Percentiles rank a stretch among this genome's conserved stretches.
Conservation (phyloP, 2,797 vertebrate species). For the Poecilia picta region DNA sequence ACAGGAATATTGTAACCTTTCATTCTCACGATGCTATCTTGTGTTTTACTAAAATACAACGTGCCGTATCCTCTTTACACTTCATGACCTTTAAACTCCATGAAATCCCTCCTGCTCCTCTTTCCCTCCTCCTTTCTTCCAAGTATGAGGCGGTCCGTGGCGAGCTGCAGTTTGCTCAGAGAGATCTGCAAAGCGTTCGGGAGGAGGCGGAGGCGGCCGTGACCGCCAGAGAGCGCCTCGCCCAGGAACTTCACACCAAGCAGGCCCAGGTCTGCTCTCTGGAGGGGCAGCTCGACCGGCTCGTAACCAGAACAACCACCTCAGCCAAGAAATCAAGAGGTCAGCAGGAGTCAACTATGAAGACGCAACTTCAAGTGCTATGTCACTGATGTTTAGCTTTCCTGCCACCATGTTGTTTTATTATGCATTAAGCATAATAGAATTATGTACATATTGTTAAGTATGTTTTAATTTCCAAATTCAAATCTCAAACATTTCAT, state of each 20-base stretch:
- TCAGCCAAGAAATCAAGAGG: slow-evolving; percentile 80
- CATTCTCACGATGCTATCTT: not conserved
- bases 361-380: not conserved
- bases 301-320: slow-evolving; percentile 66
- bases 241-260: slow-evolving; percentile 82
- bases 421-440: not conserved
- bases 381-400: not conserved
- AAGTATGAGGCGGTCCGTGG: slow-evolving; percentile 79
- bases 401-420: not conserved
- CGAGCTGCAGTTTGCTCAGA: slow-evolving; percentile 73
- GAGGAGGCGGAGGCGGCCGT: slow-evolving; percentile 64
- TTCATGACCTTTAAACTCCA: not conserved
- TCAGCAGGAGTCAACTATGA: slow-evolving; percentile 39
- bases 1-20: not conserved
- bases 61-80: not conserved
- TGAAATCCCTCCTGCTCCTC: not conserved
- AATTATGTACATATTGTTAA: not conserved
- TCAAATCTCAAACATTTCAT: no score
- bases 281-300: slow-evolving; percentile 81
- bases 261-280: slow-evolving; percentile 80
- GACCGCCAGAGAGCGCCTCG: slow-evolving; percentile 67
- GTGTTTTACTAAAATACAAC: not conserved
- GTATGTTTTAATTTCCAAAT: not conserved
- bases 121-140: not conserved
- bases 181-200: slow-evolving; percentile 73